Base-by-base conservation (phyloP, 1,140 invertebrate genomes). In the Drosophila tani region DNA sequence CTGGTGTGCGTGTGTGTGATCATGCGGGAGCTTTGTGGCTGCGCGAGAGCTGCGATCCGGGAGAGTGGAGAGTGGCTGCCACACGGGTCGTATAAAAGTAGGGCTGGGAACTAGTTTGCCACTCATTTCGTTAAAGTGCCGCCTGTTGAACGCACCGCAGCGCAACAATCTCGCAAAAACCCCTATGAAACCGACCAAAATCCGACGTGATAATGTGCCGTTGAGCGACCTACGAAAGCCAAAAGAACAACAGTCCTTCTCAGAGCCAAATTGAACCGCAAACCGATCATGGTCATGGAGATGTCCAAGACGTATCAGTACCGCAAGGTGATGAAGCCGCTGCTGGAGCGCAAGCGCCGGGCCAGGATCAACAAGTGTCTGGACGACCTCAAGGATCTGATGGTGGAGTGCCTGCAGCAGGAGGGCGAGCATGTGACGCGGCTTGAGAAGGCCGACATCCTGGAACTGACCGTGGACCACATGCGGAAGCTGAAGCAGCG, bases 371-470 rank as follows among this genome's bases (percentile, higher is more conserved):
- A 99, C 94, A 96, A 97, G 58, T 99, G 97, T 93, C 94, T 99
- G 83, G 97, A 98, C 90, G 97, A 99, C 93, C 95, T 99, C 62
- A 99, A 99, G 94, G 97, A 97, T 91, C 93, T 99, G 76, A 98
- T 99, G 95, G 96, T 98, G 67, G 96, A 96, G 79, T 97, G 97
- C 57, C 93, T 98, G n/a, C 96, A 97, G 79, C 95, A 96, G 62
- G 97, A 98, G 93, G 97, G 97, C 62, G 97, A 98, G 93, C 97
- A 97, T 93, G 90, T 92, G 2, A 97, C 97, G 14, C 96, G 97
- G 27, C 93, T 99, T 79, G 98, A 99, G 93, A 99, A 99, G 93
- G 98, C 98, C n/a, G 98, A 99, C 93, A 99, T 99, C 81, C 94
- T 99, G 73, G 98, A 99, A 92, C 94, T 99, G 92, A 99, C 98